These are phyloP conservation scores for Alviniconcha strummeri DNA, from an alignment of 2,888 invertebrate genomes.

Conservation along the genomic window DNA sequence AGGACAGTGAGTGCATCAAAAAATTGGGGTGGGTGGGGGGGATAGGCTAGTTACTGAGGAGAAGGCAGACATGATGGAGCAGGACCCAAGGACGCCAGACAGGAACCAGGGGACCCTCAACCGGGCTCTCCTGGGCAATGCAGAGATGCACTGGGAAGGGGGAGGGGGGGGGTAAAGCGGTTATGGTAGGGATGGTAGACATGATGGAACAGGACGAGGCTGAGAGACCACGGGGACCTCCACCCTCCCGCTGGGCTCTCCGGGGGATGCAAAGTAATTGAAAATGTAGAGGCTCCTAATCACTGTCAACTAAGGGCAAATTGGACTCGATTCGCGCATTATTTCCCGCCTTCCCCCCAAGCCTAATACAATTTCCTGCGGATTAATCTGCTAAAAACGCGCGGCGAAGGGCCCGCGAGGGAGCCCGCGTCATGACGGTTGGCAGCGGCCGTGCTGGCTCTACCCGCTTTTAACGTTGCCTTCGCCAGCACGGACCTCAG, in stretches of 20 bases:
- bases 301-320: constrained; percentile 37
- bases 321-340: constrained; percentile 37
- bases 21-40: too few species aligned
- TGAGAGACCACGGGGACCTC: background rate
- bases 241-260: constrained; percentile 28
- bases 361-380: constrained; percentile 38
- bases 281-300: constrained; percentile 40
- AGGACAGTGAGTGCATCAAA: too few species aligned
- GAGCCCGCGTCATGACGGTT: constrained; percentile 10
- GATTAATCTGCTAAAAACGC: constrained; percentile 37
- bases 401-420: constrained; percentile 1
- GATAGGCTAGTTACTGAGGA: too few species aligned
- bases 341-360: constrained; percentile 34
- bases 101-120: too few species aligned
- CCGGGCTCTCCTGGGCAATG: constrained; percentile 32
- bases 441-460: background rate
- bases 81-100: too few species aligned
- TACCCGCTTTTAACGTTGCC: background rate
- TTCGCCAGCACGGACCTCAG: background rate
- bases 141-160: too few species aligned
- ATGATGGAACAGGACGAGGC: background rate
- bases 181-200: background rate
- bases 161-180: background rate
- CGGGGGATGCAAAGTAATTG: constrained; percentile 41
- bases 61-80: too few species aligned